These are phyloP conservation scores for Harpegnathos saltator DNA, from an alignment of 1,140 invertebrate genomes.

Conservation along the genomic window DNA sequence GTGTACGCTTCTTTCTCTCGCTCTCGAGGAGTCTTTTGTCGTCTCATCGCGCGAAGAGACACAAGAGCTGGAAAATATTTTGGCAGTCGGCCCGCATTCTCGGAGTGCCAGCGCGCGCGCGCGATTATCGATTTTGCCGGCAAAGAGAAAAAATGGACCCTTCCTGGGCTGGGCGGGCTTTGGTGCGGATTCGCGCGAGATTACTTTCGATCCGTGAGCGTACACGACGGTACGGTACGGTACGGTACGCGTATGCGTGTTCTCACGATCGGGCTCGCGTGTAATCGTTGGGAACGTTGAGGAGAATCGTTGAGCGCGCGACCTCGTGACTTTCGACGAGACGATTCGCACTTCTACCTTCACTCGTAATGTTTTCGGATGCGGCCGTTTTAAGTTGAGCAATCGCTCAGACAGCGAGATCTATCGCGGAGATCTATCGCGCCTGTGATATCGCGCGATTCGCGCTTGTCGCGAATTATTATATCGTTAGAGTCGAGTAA, in stretches of 20 bases:
- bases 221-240: not conserved
- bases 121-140: constrained; percentile 71
- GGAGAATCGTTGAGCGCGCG: not conserved
- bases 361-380: constrained; percentile 10
- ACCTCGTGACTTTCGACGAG: not conserved
- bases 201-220: not conserved
- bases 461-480: not conserved
- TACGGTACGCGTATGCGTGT: no score
- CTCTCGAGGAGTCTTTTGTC: not conserved
- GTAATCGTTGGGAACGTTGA: not conserved
- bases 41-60: constrained; percentile 2
- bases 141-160: constrained; percentile 66
- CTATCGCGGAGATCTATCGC: not conserved
- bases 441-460: not conserved
- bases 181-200: not conserved
- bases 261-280: not conserved
- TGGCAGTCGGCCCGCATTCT: constrained; percentile 71
- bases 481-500: not conserved
- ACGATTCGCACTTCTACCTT: not conserved
- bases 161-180: not conserved
- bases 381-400: constrained; percentile 60
- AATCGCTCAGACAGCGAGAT: not conserved
- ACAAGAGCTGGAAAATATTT: constrained; percentile 60
- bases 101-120: no score
- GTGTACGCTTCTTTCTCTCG: not conserved